Base-by-base conservation (phyloP, 2,113 vertebrate genomes). In the Campylomormyrus numenius region DNA sequence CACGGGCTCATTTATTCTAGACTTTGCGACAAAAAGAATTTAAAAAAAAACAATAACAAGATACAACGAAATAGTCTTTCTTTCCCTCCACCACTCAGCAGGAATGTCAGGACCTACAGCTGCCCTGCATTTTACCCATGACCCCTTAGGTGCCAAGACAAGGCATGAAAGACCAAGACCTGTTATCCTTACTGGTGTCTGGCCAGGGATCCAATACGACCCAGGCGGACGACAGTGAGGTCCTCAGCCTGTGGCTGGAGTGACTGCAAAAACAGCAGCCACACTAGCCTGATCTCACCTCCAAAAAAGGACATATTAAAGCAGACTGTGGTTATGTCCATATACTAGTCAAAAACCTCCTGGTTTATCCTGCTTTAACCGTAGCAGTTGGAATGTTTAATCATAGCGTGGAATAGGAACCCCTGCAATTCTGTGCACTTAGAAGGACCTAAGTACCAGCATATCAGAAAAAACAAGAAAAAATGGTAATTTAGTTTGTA, bases 71-170 rank as follows among this genome's bases (percentile, higher is more conserved):
- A 48, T n/a, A 48, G 35, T 31, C 3, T 35, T 27, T 31, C 45
- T 88, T 24, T 19, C 50, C 66, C 24, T 80, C 21, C 50, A 88
- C 91, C 90, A 4, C n/a, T 91, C 45, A 5, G 0, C 24, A 92
- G 39, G 90, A 95, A 49, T 89, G 93, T 87, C 90, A 85, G 90
- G 91, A 92, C 39, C 45, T 92, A 31, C 85, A 62, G 8, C 70
- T 89, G n/a, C 90, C 91, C 56, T 50, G 0, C n/a, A 92, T 90
- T 88, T 91, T 93, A 89, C 90, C 92, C 10, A 0, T 45, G 91
- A 93, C 89, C 85, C 49, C 87, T 35, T 91, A 88, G 90, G 89
- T 88, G 91, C 87, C 31, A 87, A 93, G 88, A 88, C 3, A 89
- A 45, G 89, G 89, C 70, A 27, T 31, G 24, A 2, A 0, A 0